Base-by-base conservation (phyloP, 2,888 invertebrate genomes). In the Amitus sp. region DNA sequence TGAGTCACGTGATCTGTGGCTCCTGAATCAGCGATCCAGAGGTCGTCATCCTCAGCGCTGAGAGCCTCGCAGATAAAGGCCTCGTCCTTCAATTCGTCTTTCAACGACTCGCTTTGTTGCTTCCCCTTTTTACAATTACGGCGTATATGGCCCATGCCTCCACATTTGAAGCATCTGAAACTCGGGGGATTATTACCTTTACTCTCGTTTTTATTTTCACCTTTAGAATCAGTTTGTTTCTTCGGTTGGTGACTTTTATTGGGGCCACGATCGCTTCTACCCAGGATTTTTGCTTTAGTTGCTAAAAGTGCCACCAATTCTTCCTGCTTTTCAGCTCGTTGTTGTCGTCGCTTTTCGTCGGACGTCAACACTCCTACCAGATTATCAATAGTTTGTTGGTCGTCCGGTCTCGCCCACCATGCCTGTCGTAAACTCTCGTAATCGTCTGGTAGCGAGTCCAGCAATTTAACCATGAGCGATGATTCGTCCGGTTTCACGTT, bases 401-500 rank as follows among this genome's bases (percentile, higher is more conserved):
- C 54, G 1, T 60, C 64, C 0, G 54, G 23, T 40, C 54, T 39
- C 0, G 53, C 60, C 57, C 60, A 60, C 54, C 51, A 64, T 1
- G 57, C 47, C 42, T 64, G 64, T n/a, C 57, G 45, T 2, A 60
- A 18, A 19, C 60, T 54, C 20, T 57, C 53, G n/a, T 55, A 64
- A 1, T 47, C 30, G 15, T 65, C 57, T n/a, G 60, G 53, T 3
- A 61, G 27, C 2, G 64, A 49, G 7, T 57, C 57, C 20, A 65
- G 20, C 2, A 61, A 7, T 30, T 52, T 58, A 13, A 65, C 59
- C 53, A 62, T 62, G 1, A 62, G 33, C 7, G 62, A 57, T 1
- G 57, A 62, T 1, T 62, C 55, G 42, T 62, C 55, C 0, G 61
- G 58, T 15, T 55, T 61, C 2, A 66, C 63, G 7, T 63, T 63